Base-by-base conservation (phyloP, 2,888 invertebrate genomes). In the Tetramorium bicarinatum region DNA sequence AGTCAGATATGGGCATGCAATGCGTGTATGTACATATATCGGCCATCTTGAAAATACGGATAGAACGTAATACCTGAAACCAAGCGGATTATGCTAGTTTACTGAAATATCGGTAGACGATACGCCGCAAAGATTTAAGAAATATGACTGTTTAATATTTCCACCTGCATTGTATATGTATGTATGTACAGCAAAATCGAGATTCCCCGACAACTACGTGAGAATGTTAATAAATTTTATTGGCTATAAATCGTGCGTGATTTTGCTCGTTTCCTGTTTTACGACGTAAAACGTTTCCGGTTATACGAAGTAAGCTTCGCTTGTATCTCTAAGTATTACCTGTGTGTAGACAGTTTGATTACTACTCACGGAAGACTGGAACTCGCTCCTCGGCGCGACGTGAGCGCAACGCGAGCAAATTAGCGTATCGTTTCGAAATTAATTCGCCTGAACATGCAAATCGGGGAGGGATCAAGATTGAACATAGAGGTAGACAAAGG, bases 171-270 rank as follows among this genome's bases (percentile, higher is more conserved):
- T 59, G 13, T 69, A 3, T 29, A 29, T 54, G 52, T 38, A 79
- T 47, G 34, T 80, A 59, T 44, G 44, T 71, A 72, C 25, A 52
- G 25, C 13, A 18, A 59, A 47, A 59, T 13, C 34, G 29, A 29
- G 25, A 18, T 13, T 47, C 38, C 74, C 25, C 18, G 15, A 77
- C 41, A 52, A 66, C 18, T 29, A 3, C 25, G 29, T n/a, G 15
- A 41, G 25, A n/a, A 77, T 44, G 29, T 38, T 44, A 69, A 77
- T 77, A 77, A 77, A 77, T 77, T 77, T 67, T 41, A 77, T 69
- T 44, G 67, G n/a, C 29, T 25, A 67, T n/a, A 56, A 56, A 71
- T 71, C 56, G 21, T 34, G n/a, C 44, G 9, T 44, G 29, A 18
- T 7, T 15, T 7, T 15, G 47, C 38, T 56, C 13, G 47, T 72